A percentile compares a stretch with the other conserved stretches of the same genome.
phyloP scores from a whole-genome alignment of 2,113 vertebrate species.

The Colinus virginianus region DNA sequence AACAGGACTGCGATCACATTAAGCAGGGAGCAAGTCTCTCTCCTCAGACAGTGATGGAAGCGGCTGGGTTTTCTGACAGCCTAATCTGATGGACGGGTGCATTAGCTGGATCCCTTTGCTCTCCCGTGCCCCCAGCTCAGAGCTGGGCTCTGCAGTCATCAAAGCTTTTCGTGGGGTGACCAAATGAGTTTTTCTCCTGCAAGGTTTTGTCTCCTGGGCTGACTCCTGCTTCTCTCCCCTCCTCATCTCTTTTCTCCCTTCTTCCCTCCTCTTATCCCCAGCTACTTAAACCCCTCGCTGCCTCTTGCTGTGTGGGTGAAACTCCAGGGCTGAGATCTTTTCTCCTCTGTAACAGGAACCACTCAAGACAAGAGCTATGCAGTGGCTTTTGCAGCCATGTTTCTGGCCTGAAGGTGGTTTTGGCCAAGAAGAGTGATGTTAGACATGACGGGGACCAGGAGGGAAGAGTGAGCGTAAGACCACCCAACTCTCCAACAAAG shows the following conservation, averaged over 20 bases:
- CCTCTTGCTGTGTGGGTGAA: not conserved
- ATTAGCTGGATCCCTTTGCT: slow-evolving; percentile 56
- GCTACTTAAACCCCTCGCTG: not conserved
- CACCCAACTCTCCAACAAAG: not conserved
- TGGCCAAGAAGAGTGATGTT: not conserved
- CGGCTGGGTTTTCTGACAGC: slow-evolving; percentile 51
- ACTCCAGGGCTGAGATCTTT: not conserved
- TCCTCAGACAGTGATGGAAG: slow-evolving; percentile 73
- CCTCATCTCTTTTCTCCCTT: not conserved
- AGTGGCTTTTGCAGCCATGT: not conserved
- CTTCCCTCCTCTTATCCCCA: not conserved
- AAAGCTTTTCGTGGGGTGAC: not conserved
- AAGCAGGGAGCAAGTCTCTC: slow-evolving; percentile 29
- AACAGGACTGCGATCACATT: slow-evolving; percentile 60
- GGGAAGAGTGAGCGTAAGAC: not conserved
- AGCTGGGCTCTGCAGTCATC: not conserved
- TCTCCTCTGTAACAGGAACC: not conserved
- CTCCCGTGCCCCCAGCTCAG: fast-evolving
- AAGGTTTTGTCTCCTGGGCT: not conserved
- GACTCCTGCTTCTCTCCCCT: not conserved
- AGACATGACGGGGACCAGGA: not conserved
- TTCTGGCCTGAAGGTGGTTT: not conserved
- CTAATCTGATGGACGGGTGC: slow-evolving; percentile 64
- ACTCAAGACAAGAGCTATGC: not conserved
- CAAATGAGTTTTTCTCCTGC: not conserved